phyloP scores from a whole-genome alignment of 2,113 vertebrate genomes.

The Todiramphus chloris region DNA sequence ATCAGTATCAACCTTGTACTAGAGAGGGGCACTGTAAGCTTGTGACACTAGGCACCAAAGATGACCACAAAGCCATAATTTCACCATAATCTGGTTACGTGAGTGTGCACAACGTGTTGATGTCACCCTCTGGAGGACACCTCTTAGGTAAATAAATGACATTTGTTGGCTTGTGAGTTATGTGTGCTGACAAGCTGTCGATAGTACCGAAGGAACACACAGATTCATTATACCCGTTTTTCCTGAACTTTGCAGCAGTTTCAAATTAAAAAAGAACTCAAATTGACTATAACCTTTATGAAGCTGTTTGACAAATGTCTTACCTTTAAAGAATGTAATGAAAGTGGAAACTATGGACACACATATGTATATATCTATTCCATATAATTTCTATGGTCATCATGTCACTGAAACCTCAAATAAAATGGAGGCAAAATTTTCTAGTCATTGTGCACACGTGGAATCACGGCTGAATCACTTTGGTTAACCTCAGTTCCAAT shows the following conservation, averaged over 20 bases:
- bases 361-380: not conserved
- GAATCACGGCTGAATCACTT: not conserved
- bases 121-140: conserved; percentile 11
- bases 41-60: not conserved
- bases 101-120: not conserved
- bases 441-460: not conserved
- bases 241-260: not conserved
- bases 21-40: not conserved
- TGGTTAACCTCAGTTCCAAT: not conserved
- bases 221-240: not conserved
- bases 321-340: not conserved
- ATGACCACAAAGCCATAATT: not conserved
- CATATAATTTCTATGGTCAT: not conserved
- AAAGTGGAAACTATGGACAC: not conserved
- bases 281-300: not conserved
- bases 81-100: not conserved
- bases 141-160: not conserved
- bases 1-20: not conserved
- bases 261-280: not conserved
- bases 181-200: not conserved
- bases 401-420: not conserved
- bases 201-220: not conserved
- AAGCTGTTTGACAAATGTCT: not conserved
- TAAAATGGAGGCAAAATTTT: not conserved
- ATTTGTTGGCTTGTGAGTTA: not conserved